phyloP scores from a whole-genome alignment of 1,140 invertebrate genomes.

The Myzus persicae region DNA sequence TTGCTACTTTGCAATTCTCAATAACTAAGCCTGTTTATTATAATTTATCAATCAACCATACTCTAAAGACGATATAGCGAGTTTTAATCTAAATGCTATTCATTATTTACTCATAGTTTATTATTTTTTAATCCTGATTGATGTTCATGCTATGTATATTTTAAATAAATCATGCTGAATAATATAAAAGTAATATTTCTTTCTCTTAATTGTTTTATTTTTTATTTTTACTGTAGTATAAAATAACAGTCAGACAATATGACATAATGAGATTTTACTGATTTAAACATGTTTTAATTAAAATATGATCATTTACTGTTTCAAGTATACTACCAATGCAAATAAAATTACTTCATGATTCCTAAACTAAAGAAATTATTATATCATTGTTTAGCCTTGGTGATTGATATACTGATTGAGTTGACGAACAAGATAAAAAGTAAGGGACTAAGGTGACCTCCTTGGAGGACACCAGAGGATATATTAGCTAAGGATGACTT shows the following conservation, averaged over 20 bases:
- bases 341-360: too few relatives aligned
- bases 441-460: too few relatives aligned
- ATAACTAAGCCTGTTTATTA: neutral
- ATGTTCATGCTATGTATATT: neutral
- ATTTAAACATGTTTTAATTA: too few relatives aligned
- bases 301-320: too few relatives aligned
- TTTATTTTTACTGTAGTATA: too few relatives aligned
- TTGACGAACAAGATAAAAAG: too few relatives aligned
- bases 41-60: neutral
- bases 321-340: too few relatives aligned
- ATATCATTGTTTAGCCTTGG: too few relatives aligned
- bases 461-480: too few relatives aligned
- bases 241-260: neutral
- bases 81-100: neutral
- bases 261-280: neutral
- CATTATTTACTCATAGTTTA: neutral
- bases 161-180: neutral
- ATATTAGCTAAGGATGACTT: too few relatives aligned
- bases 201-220: neutral
- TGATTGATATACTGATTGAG: too few relatives aligned
- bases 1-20: neutral
- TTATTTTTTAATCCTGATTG: neutral
- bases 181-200: neutral
- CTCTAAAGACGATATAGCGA: neutral
- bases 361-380: too few relatives aligned